Conservation (phyloP, 2,113 vertebrate species). For the Eublepharis macularius region DNA sequence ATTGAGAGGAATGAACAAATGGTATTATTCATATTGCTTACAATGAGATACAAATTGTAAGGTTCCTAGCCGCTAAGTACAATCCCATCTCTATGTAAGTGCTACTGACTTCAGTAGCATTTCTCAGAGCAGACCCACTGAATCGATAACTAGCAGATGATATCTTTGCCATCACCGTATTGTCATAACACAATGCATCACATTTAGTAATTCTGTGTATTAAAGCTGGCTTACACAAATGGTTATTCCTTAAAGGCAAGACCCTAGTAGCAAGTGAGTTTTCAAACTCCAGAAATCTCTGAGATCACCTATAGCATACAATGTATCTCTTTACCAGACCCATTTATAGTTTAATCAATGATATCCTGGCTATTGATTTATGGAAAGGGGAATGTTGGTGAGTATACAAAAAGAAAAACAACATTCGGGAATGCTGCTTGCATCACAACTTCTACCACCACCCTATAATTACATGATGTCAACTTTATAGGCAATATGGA, state of each 20-base stretch:
- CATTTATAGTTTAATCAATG: background rate
- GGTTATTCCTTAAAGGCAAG: slow-evolving; percentile 11
- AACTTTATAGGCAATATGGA: background rate
- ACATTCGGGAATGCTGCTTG: background rate
- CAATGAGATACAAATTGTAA: background rate
- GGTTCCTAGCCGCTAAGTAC: background rate
- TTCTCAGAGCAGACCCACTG: background rate
- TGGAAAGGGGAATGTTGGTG: accelerated
- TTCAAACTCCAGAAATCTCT: background rate
- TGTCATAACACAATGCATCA: background rate
- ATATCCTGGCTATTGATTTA: background rate
- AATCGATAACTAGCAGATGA: background rate
- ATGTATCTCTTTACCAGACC: background rate
- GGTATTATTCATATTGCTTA: background rate
- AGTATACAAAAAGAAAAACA: background rate
- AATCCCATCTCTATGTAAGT: background rate
- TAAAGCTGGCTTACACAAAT: background rate
- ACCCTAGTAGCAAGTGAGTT: background rate
- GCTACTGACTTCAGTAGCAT: accelerated
- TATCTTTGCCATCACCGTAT: background rate
- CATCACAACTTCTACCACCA: background rate
- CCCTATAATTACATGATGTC: too few species aligned
- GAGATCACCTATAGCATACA: background rate
- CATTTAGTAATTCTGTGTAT: background rate
- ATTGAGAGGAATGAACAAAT: background rate